These are phyloP conservation scores for Acrocephalus kingi DNA, from an alignment of 2,113 vertebrate species.

Conservation along the genomic window DNA sequence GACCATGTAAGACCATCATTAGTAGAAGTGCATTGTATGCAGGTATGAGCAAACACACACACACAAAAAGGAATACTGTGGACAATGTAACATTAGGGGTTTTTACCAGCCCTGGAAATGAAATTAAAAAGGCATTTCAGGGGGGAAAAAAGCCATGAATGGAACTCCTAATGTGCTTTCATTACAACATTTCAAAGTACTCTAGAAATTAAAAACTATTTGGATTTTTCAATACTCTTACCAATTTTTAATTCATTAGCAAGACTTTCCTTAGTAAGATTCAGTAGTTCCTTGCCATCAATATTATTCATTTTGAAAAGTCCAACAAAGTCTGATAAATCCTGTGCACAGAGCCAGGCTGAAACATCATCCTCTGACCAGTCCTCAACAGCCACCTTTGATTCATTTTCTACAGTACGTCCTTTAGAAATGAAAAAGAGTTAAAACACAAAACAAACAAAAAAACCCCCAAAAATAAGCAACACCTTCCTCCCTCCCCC, in stretches of 20 bases:
- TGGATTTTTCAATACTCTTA: conserved; percentile 65
- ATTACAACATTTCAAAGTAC: not conserved
- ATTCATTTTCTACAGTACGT: conserved; percentile 52
- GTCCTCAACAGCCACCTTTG: conserved; percentile 70
- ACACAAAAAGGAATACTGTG: not conserved
- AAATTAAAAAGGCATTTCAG: not conserved
- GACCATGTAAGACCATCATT: not conserved
- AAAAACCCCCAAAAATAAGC: not conserved
- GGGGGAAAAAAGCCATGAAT: not conserved
- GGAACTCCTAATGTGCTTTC: not conserved
- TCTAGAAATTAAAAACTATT: not conserved
- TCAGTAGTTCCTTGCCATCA: conserved; percentile 82
- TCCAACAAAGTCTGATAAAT: conserved; percentile 74
- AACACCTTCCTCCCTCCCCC: rapidly evolving
- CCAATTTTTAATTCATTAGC: conserved; percentile 85
- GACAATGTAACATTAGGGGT: not conserved
- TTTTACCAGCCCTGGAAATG: not conserved
- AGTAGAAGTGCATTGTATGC: not conserved
- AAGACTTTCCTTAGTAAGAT: conserved; percentile 83
- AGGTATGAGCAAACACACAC: not conserved
- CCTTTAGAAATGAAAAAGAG: conserved; percentile 68
- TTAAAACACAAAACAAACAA: not conserved
- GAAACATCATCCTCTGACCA: conserved; percentile 91
- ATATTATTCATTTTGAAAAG: conserved; percentile 86
- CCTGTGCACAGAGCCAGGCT: conserved; percentile 78